These are phyloP conservation scores for Sphinx pinastri DNA, from an alignment of 2,888 invertebrate genomes.

Conservation along the genomic window DNA sequence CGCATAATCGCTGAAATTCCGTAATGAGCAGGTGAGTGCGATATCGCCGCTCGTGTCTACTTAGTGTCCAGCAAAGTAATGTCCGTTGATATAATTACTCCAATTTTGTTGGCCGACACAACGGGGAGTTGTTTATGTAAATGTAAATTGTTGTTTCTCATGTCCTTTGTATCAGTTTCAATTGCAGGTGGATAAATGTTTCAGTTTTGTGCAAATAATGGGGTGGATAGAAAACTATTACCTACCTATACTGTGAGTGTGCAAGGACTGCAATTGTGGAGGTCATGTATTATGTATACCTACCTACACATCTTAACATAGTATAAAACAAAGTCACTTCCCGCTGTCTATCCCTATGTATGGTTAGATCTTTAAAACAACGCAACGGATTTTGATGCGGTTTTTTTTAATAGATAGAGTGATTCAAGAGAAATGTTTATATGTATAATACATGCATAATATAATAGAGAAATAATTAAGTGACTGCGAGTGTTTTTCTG, in stretches of 20 bases:
- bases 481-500: too few relatives aligned
- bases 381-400: too few relatives aligned
- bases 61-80: conserved; percentile 60
- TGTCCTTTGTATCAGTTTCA: background rate
- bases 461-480: too few relatives aligned
- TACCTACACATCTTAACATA: too few relatives aligned
- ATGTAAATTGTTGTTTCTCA: conserved; percentile 27
- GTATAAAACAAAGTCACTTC: too few relatives aligned
- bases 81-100: conserved; percentile 63
- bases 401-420: too few relatives aligned
- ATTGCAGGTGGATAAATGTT: conserved; percentile 1
- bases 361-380: too few relatives aligned
- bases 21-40: conserved; percentile 74
- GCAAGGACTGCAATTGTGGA: background rate
- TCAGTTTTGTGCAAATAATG: conserved; percentile 12
- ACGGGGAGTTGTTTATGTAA: conserved; percentile 43
- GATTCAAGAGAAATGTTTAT: too few relatives aligned
- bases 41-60: conserved; percentile 68
- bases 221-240: background rate
- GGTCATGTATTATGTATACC: background rate
- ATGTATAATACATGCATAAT: too few relatives aligned
- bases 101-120: conserved; percentile 33
- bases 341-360: too few relatives aligned
- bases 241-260: background rate
- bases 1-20: conserved; percentile 57